A percentile compares a stretch with the other conserved stretches of the same genome.
Conservation (phyloP, 2,888 invertebrate genomes). For the Melieria crassipennis region DNA sequence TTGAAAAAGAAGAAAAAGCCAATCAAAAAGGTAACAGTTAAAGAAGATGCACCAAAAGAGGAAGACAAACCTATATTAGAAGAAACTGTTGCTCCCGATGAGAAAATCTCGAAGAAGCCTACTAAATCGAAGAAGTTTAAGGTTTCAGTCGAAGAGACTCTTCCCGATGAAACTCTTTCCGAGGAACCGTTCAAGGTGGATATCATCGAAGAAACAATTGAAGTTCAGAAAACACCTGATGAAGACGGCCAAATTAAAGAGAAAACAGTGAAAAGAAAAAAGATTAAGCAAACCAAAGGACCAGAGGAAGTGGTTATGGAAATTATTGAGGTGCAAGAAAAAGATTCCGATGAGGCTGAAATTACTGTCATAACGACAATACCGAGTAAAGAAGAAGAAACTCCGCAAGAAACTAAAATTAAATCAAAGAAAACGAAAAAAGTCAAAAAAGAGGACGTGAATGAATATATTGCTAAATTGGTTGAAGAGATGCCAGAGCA, state of each 20-base stretch:
- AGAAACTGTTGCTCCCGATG: conserved; percentile 38
- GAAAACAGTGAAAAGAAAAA: conserved; percentile 60
- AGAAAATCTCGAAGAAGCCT: conserved; percentile 35
- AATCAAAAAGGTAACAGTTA: conserved; percentile 42
- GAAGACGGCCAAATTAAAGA: conserved; percentile 60
- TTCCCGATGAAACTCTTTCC: conserved; percentile 39
- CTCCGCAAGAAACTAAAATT: conserved; percentile 46
- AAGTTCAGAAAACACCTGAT: conserved; percentile 54
- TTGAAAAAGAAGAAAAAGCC: conserved; percentile 58
- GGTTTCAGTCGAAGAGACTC: conserved; percentile 46
- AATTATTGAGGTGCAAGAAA: conserved; percentile 64
- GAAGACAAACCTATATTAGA: conserved; percentile 13
- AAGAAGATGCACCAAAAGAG: conserved; percentile 29
- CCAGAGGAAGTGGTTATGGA: conserved; percentile 64
- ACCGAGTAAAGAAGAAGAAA: conserved; percentile 46
- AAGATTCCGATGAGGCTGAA: conserved; percentile 63
- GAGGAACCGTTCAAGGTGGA: conserved; percentile 47
- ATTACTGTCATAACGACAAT: conserved; percentile 55
- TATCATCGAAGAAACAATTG: conserved; percentile 54
- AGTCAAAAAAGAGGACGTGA: conserved; percentile 60
- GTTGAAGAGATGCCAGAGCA: conserved; percentile 57
- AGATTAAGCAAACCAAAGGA: conserved; percentile 62
- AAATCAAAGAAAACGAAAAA: conserved; percentile 61
- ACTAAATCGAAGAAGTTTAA: conserved; percentile 38
- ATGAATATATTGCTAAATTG: conserved; percentile 62